Conservation (phyloP, 2,888 invertebrate species). For the Clostera curtula region DNA sequence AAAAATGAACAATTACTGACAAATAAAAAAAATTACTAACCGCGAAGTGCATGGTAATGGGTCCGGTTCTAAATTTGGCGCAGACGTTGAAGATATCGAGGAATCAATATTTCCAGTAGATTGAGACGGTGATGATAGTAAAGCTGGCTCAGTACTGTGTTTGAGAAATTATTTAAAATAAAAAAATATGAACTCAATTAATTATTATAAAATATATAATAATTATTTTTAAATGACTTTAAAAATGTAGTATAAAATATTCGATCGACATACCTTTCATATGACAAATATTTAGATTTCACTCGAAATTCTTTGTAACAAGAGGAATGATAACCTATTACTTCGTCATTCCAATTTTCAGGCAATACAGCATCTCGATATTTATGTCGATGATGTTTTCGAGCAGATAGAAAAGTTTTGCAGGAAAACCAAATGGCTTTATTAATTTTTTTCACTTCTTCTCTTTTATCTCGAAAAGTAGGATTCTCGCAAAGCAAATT, state of each 20-base stretch:
- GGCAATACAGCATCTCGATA: slow-evolving; percentile 6
- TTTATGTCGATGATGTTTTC: slow-evolving; percentile 9
- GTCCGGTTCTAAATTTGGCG: background rate
- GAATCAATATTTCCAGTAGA: background rate
- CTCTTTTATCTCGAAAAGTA: slow-evolving; percentile 1
- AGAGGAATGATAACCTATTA: slow-evolving; percentile 8
- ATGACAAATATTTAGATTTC: slow-evolving; percentile 7
- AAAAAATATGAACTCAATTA: background rate
- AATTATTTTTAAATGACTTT: slow-evolving; percentile 4
- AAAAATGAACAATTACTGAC: no score
- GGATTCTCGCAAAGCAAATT: background rate
- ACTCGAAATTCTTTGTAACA: slow-evolving; percentile 8
- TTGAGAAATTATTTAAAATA: background rate
- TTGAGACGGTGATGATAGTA: background rate
- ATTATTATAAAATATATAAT: background rate
- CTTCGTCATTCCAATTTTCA: slow-evolving; percentile 7
- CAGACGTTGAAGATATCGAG: background rate
- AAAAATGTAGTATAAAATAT: slow-evolving; percentile 2
- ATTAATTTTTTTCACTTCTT: slow-evolving; percentile 3
- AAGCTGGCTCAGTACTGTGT: slow-evolving; percentile 1
- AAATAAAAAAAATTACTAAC: no score
- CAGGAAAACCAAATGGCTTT: slow-evolving; percentile 7
- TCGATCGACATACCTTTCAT: slow-evolving; percentile 5
- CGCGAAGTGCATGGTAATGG: no score
- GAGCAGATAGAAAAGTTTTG: slow-evolving; percentile 8